Percentiles rank a stretch among this genome's conserved stretches.
Evolutionary conservation across 2,113 vertebrate species (phyloP).

Genomic region (Dascyllus trimaculatus): DNA sequence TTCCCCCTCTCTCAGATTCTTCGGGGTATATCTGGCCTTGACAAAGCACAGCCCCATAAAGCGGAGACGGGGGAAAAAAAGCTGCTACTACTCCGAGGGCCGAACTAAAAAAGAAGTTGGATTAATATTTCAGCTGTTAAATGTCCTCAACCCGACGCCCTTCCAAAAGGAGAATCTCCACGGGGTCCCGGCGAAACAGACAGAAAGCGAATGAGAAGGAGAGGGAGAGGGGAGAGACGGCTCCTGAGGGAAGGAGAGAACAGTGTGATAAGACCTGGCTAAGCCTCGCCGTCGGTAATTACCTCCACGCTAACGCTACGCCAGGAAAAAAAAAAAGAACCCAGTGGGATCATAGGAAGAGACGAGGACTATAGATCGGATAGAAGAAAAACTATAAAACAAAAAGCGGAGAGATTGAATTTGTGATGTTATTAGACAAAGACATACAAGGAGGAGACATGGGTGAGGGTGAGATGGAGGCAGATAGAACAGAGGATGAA

Average conservation of each 20-base stretch:
- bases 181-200: conserved; percentile 24
- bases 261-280: conserved; percentile 68
- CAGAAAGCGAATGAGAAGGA: conserved; percentile 35
- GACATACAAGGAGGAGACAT: conserved; percentile 42
- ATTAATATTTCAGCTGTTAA: conserved; percentile 48
- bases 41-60: conserved; percentile 40
- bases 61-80: conserved; percentile 39
- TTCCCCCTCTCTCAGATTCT: conserved; percentile 1
- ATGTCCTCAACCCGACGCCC: conserved; percentile 42
- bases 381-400: conserved; percentile 9
- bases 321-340: conserved; percentile 57
- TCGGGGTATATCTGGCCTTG: conserved; percentile 34
- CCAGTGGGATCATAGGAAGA: conserved; percentile 49
- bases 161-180: conserved; percentile 48
- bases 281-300: conserved; percentile 73
- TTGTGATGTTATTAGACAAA: conserved; percentile 63
- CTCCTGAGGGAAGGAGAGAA: conserved; percentile 59
- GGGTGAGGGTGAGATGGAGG: conserved; percentile 40
- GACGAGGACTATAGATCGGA: conserved; percentile 48
- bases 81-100: background rate
- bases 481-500: conserved; percentile 43
- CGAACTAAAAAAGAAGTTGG: conserved; percentile 18
- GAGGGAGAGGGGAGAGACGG: conserved; percentile 17
- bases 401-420: conserved; percentile 45
- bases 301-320: conserved; percentile 65